Percentiles rank a stretch among this genome's conserved stretches.
Conservation (phyloP, 1,140 invertebrate genomes). For the Drosophila guanche region DNA sequence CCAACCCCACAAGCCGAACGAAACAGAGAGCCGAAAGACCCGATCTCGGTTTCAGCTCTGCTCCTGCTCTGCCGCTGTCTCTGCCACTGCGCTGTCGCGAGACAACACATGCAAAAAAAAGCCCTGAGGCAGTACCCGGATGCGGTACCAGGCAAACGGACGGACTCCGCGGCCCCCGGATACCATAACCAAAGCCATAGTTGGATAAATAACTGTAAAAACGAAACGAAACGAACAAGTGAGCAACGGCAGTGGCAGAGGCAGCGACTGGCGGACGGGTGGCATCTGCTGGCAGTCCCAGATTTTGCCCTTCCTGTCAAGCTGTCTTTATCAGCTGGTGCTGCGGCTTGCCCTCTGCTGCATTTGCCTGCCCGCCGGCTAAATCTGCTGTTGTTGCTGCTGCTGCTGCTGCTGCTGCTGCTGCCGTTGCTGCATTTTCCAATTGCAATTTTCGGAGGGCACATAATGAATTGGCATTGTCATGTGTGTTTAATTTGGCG, state of each 20-base stretch:
- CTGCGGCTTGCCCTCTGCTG: constrained; percentile 4
- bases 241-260: neutral
- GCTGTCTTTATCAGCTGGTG: constrained; percentile 43
- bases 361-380: neutral
- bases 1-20: too few relatives aligned
- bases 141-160: too few relatives aligned
- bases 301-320: constrained; percentile 38
- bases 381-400: neutral
- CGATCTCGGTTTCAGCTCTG: too few relatives aligned
- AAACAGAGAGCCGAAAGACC: too few relatives aligned
- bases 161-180: too few relatives aligned
- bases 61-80: too few relatives aligned
- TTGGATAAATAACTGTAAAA: too few relatives aligned
- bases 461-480: constrained; percentile 70
- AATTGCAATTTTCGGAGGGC: constrained; percentile 44
- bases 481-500: constrained; percentile 51
- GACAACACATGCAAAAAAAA: too few relatives aligned
- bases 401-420: constrained; percentile 17
- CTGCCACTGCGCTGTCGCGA: too few relatives aligned
- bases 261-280: constrained; percentile 2
- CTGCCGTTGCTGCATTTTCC: constrained; percentile 13
- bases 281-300: constrained; percentile 19
- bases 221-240: too few relatives aligned
- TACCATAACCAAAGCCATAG: too few relatives aligned
- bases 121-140: too few relatives aligned